phyloP scores from a whole-genome alignment of 1,140 invertebrate species.

The Mizuhopecten yessoensis region DNA sequence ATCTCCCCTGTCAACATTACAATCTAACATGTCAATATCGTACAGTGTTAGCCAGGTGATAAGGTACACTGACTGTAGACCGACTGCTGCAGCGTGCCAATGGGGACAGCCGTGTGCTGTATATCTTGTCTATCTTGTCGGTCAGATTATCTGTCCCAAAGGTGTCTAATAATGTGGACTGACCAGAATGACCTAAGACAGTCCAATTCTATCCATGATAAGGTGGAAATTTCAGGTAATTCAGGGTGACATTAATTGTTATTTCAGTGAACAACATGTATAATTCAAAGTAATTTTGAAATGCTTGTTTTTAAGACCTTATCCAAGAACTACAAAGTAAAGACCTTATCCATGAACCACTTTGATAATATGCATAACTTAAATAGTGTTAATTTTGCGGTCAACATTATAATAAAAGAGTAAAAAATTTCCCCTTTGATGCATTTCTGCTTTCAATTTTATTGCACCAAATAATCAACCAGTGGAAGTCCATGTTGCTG shows the following conservation, averaged over 20 bases:
- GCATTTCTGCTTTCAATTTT: no score
- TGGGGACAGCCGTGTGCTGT: background rate
- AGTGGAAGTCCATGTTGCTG: no score
- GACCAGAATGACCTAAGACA: background rate
- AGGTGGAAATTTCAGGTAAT: background rate
- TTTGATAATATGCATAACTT: no score
- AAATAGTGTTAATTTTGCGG: no score
- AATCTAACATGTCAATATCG: background rate
- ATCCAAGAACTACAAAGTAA: no score
- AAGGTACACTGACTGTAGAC: background rate
- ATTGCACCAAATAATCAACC: no score
- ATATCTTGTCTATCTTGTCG: background rate
- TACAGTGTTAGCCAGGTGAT: conserved; percentile 24
- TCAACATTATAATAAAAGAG: no score
- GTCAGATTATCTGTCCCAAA: background rate
- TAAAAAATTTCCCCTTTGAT: no score
- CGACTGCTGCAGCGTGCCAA: background rate
- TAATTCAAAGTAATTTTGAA: no score
- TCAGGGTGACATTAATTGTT: background rate
- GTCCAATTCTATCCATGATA: background rate
- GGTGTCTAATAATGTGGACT: background rate
- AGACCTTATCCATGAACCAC: no score
- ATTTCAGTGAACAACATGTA: background rate
- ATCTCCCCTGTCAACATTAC: background rate
- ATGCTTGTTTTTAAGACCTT: no score